phyloP scores from a whole-genome alignment of 2,888 invertebrate genomes.

The Dendrolimus houi region DNA sequence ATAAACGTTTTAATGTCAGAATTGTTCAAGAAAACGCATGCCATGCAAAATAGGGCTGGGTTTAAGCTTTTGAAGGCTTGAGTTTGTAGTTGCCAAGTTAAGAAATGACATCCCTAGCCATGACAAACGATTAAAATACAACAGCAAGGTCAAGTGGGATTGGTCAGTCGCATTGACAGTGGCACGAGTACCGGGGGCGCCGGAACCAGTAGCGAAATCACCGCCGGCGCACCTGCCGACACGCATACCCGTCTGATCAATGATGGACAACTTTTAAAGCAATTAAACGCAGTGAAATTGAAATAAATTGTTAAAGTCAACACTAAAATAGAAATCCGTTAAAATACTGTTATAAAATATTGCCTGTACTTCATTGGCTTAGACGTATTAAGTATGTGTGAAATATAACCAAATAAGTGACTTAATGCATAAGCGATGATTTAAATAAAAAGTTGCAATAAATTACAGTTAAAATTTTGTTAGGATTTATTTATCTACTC shows the following conservation, averaged over 20 bases:
- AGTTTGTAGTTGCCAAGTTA: no score
- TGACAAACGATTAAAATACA: conserved; percentile 11
- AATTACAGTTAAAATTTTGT: no score
- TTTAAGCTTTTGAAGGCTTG: no score
- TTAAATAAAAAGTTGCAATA: no score
- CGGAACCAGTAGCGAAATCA: conserved; percentile 26
- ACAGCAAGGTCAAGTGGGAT: conserved; percentile 16
- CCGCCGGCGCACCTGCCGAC: conserved; percentile 24
- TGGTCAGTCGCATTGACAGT: conserved; percentile 30
- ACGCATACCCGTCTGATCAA: conserved; percentile 22
- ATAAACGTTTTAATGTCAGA: no score
- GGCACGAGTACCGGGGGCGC: conserved; percentile 29
- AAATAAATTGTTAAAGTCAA: conserved; percentile 15
- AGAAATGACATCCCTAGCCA: background rate
- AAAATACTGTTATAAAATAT: background rate
- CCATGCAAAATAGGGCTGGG: no score
- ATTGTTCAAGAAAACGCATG: no score
- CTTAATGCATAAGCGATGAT: no score
- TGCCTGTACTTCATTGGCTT: no score
- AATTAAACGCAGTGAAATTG: conserved; percentile 30
- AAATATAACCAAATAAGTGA: no score
- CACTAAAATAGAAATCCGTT: conserved; percentile 11
- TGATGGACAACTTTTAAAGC: conserved; percentile 23
- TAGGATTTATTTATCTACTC: no score
- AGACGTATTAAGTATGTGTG: no score